Conservation (phyloP, 1,140 invertebrate species). For the Dendrolimus punctatus region DNA sequence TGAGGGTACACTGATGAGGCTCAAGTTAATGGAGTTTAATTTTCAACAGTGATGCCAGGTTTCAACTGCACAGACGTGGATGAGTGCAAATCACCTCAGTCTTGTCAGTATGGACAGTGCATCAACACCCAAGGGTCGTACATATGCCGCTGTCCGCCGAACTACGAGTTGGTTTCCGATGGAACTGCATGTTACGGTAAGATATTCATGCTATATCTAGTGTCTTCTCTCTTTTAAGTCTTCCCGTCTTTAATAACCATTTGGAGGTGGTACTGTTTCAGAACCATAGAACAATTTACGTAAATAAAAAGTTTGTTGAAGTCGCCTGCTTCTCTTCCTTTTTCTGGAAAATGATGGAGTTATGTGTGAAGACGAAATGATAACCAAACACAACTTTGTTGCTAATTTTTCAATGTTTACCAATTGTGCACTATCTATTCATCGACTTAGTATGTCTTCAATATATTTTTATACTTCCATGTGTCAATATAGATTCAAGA, state of each 20-base stretch:
- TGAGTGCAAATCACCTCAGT: slow-evolving; percentile 84
- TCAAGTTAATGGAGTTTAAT: too few species aligned
- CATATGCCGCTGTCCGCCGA: slow-evolving; percentile 86
- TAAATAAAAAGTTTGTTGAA: background rate
- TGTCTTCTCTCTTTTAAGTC: too few species aligned
- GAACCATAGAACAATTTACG: background rate
- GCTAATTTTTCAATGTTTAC: background rate
- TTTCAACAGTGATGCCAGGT: slow-evolving; percentile 61
- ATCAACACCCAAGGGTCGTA: slow-evolving; percentile 87
- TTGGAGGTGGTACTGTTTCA: too few species aligned
- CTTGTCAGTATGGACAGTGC: slow-evolving; percentile 79
- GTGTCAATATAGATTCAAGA: slow-evolving; percentile 77
- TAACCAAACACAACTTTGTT: too few species aligned
- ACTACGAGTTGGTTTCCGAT: slow-evolving; percentile 77
- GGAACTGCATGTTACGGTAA: slow-evolving; percentile 70
- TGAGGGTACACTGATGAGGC: too few species aligned
- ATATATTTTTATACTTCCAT: background rate
- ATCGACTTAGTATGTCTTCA: background rate
- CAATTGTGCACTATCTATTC: background rate
- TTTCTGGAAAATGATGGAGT: too few species aligned
- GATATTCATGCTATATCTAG: background rate
- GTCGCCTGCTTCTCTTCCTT: slow-evolving; percentile 2
- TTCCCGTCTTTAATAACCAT: too few species aligned
- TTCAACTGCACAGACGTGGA: slow-evolving; percentile 82
- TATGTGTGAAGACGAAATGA: too few species aligned